phyloP scores from a whole-genome alignment of 2,888 invertebrate species.

The Mechanitis messenoides region DNA sequence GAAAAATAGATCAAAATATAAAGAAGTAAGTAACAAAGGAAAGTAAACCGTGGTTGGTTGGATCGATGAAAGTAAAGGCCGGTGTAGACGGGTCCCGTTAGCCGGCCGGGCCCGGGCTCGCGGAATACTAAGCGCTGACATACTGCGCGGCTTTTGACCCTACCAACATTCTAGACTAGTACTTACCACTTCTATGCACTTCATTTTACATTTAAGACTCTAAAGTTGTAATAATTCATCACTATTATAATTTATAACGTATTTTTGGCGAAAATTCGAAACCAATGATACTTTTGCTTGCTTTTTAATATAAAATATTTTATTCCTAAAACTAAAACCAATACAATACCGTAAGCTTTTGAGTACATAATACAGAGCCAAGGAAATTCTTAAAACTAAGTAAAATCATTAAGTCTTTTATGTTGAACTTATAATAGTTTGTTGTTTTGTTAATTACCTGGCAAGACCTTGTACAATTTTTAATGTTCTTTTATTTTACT shows the following conservation, averaged over 20 bases:
- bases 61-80: conserved; percentile 77
- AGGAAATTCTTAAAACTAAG: conserved; percentile 24
- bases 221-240: conserved; percentile 3
- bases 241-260: conserved; percentile 12
- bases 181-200: conserved; percentile 63
- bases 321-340: not conserved
- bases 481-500: conserved; percentile 27
- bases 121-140: conserved; percentile 76
- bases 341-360: not conserved
- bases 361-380: conserved; percentile 6
- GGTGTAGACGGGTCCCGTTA: conserved; percentile 72
- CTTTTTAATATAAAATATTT: not conserved
- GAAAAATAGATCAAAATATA: conserved; percentile 38
- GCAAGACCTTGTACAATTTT: conserved; percentile 45
- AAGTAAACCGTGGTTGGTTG: conserved; percentile 71
- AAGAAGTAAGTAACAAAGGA: conserved; percentile 70
- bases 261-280: not conserved
- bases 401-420: conserved; percentile 20
- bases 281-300: not conserved
- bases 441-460: conserved; percentile 32
- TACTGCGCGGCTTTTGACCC: conserved; percentile 76
- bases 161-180: conserved; percentile 72
- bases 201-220: conserved; percentile 40
- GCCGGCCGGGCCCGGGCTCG: conserved; percentile 63
- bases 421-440: not conserved